Evolutionary conservation across 2,797 vertebrate species (phyloP).

Genomic region (Phalloptychus januarius): DNA sequence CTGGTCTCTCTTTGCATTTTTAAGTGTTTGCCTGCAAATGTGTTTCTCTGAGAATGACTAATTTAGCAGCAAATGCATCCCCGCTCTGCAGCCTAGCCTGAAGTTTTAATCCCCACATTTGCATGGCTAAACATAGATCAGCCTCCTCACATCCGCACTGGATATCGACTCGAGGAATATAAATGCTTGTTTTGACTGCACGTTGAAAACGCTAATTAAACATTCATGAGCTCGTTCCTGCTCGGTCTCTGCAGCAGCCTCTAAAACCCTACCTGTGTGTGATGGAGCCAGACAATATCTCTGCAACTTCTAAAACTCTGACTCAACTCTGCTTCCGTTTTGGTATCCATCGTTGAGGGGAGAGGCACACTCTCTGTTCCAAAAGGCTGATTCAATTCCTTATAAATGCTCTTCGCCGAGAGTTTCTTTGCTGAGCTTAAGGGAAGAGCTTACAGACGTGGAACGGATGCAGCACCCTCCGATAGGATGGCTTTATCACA

Average conservation of each 20-base stretch:
- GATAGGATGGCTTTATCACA: conserved; percentile 73
- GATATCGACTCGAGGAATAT: conserved; percentile 66
- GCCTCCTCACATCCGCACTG: conserved; percentile 57
- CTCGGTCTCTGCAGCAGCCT: conserved; percentile 24
- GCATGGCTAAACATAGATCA: conserved; percentile 78
- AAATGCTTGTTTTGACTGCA: conserved; percentile 72
- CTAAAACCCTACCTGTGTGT: conserved; percentile 34
- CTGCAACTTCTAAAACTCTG: conserved; percentile 27
- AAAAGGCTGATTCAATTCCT: conserved; percentile 62
- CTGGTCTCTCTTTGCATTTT: conserved; percentile 27
- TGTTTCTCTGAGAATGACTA: conserved; percentile 64
- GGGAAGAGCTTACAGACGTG: conserved; percentile 53
- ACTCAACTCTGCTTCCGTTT: conserved; percentile 23
- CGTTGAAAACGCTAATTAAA: conserved; percentile 62
- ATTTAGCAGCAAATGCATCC: conserved; percentile 61
- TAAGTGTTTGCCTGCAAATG: conserved; percentile 41
- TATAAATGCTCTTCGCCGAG: conserved; percentile 60
- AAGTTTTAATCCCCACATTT: conserved; percentile 77
- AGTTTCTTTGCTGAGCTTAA: conserved; percentile 62
- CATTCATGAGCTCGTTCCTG: conserved; percentile 49
- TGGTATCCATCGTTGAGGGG: conserved; percentile 14
- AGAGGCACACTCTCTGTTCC: conserved; percentile 46
- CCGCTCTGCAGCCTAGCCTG: conserved; percentile 61
- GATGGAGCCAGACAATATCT: conserved; percentile 19
- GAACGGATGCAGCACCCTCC: conserved; percentile 68